These are phyloP conservation scores for Drosophila melanogaster DNA, from an alignment of 1,140 invertebrate species.

Conservation along the genomic window DNA sequence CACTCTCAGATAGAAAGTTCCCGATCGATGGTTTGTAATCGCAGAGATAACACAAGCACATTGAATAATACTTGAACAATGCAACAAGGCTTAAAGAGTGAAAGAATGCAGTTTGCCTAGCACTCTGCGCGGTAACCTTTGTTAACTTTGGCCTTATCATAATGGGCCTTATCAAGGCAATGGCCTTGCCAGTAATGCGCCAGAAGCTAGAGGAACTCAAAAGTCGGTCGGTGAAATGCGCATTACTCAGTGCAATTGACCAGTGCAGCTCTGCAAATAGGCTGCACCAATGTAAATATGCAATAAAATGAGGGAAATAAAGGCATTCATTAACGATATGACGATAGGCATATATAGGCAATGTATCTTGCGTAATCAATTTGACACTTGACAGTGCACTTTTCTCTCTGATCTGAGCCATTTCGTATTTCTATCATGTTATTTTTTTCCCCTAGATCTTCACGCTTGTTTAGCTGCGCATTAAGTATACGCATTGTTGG, in stretches of 20 bases:
- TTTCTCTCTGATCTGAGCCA: background rate
- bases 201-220: background rate
- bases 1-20: conserved; percentile 6
- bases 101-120: conserved; percentile 1
- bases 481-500: conserved; percentile 68
- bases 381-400: conserved; percentile 62
- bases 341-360: background rate
- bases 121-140: conserved; percentile 18
- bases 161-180: conserved; percentile 26
- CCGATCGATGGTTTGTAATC: conserved; percentile 24
- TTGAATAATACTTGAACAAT: conserved; percentile 21
- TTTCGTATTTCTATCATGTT: conserved; percentile 4
- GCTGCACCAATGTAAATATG: conserved; percentile 30
- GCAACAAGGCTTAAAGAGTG: background rate
- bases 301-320: conserved; percentile 36
- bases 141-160: conserved; percentile 42
- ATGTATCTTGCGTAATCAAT: conserved; percentile 63
- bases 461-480: conserved; percentile 49
- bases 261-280: conserved; percentile 31
- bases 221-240: conserved; percentile 16
- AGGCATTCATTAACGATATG: conserved; percentile 62
- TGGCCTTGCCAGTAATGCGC: conserved; percentile 32
- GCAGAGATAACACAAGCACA: conserved; percentile 2
- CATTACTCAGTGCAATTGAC: conserved; percentile 18
- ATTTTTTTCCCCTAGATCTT: conserved; percentile 20